These are phyloP conservation scores for Nibea albiflora DNA, from an alignment of 2,113 vertebrate species.

Conservation along the genomic window DNA sequence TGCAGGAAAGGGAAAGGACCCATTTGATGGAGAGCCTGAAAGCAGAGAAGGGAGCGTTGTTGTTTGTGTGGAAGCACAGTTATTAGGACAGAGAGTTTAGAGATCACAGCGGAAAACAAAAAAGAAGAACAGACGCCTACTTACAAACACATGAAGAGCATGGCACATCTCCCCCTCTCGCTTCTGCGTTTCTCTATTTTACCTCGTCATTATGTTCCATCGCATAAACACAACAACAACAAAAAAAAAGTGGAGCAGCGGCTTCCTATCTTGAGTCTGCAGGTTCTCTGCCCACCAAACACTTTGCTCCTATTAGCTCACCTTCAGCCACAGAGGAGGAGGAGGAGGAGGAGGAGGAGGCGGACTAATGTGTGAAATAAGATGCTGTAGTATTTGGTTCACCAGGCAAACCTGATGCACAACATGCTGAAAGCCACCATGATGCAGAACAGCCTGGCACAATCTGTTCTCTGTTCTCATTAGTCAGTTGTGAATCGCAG, in stretches of 20 bases:
- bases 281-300: conserved; percentile 12
- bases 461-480: conserved; percentile 39
- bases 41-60: background rate
- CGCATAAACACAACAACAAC: background rate
- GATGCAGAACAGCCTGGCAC: background rate
- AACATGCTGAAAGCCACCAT: background rate
- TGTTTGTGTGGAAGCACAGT: conserved; percentile 6
- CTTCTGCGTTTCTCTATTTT: background rate
- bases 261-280: background rate
- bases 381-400: conserved; percentile 5
- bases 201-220: conserved; percentile 4
- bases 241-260: background rate
- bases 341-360: conserved; percentile 6
- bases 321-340: conserved; percentile 17
- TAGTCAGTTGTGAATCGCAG: background rate
- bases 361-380: conserved; percentile 9
- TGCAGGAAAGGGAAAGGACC: conserved; percentile 20
- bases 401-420: conserved; percentile 7
- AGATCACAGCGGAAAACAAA: conserved; percentile 17
- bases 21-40: conserved; percentile 35
- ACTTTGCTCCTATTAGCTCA: conserved; percentile 1
- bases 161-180: background rate
- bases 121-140: background rate
- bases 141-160: conserved; percentile 9
- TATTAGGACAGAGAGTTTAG: conserved; percentile 32